Evolutionary conservation across 2,797 vertebrate genomes (phyloP), one percentile per base, ranked within the genome.

Genomic region (Enteromius unitaeniatus): DNA sequence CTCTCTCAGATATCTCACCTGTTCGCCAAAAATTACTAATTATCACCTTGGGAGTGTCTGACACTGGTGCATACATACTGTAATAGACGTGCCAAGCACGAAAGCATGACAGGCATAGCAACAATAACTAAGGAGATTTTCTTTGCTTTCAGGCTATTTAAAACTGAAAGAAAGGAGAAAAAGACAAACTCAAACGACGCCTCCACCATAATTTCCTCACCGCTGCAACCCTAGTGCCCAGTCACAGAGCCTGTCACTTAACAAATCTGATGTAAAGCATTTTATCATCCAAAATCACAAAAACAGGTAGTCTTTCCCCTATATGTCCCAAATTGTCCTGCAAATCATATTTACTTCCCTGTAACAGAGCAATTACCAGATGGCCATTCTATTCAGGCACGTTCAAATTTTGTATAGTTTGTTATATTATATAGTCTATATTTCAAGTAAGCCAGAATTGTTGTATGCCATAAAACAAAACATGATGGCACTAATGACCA

Each of bases 391-490:
- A 15, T 62, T 62, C 13, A 62, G 60, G 26, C 26, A 62, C 26
- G 23, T 62, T 62, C 14, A 62, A 62, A 62, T 26, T 62, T 15
- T 62, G 26, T 15, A 5, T 14, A 28, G 23, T 28, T 28, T 62
- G 60, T 62, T 26, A 62, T 14, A 6, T 28, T 15, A 28, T 15
- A 62, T 15, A 2, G 6, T 15, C 14, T 28, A 62, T 62, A 28
- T 62, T 28, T 62, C 5, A 28, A 7, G 13, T 62, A 15, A 3
- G 60, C 58, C 58, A 28, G 6, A 26, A 5, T 6, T 62, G 6
- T 62, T 28, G 60, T 62, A 28, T 28, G 60, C 13, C 13, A 26
- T 60, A 69, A 69, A 69, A 55, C n/a, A 72, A 23, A 81, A 17
- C 8, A 60, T 28, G 1, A 58, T n/a, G 23, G 37, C 51, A 60